Evolutionary conservation across 2,113 vertebrate genomes (phyloP), one percentile per base, ranked within the genome.

Genomic region (Tachycineta bicolor): DNA sequence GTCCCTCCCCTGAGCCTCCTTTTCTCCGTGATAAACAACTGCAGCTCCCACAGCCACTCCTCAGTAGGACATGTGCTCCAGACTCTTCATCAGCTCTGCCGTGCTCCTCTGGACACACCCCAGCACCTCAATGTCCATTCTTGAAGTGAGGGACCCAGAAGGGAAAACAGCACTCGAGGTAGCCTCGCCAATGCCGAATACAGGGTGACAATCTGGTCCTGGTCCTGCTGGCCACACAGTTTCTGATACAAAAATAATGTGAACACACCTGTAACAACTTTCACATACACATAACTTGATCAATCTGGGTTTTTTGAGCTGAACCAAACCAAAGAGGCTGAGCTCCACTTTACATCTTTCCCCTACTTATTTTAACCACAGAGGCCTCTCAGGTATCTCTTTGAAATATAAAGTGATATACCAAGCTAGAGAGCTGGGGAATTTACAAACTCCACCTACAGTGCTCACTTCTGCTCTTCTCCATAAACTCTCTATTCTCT

Each of bases 391-490:
- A 2, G 10, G 7, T 44, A 9, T 15, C 19, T 53, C 39, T 50
- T 17, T 33, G 31, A 56, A 80, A 83, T 7, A 6, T 11, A 33
- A 33, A 80, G 49, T 6, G 3, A 41, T 5, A 9, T 0, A 31
- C 33, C 21, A 19, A 53, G 18, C 13, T 63, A 80, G 16, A 34
- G 14, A n/a, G 22, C 1, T 8, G 29, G 7, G 28, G 49, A 37
- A 13, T 46, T 82, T 25, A 71, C 7, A 2, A 33, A 16, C 21
- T 41, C 10, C 3, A 3, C 34, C 22, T 9, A 8, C 2, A 59
- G 6, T 1, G 2, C 20, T 3, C 5, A 6, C 17, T 68, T 20
- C 0, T 5, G 19, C 29, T 50, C 14, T 22, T 49, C 68, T 37
- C 34, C 6, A 1, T 11, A 29, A 44, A 2, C 21, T 14, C 9